Evolutionary conservation across 1,140 invertebrate genomes (phyloP).

Genomic region (Drosophila pruinosa): DNA sequence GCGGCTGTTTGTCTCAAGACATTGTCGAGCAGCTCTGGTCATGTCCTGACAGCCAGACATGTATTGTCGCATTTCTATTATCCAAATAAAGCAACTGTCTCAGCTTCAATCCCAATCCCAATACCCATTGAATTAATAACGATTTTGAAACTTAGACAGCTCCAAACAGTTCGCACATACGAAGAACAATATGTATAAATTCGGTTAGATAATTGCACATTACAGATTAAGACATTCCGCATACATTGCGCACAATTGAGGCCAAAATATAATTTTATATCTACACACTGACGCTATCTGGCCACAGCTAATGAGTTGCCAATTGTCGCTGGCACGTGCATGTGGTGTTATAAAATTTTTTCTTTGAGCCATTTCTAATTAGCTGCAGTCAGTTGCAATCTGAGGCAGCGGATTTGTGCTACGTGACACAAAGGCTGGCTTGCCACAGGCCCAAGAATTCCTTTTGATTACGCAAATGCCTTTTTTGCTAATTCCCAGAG

Average conservation of each 20-base stretch:
- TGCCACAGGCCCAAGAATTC: background rate
- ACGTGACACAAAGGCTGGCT: conserved; percentile 22
- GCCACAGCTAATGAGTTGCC: conserved; percentile 7
- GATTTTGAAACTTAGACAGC: conserved; percentile 24
- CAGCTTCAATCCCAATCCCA: background rate
- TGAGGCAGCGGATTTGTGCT: conserved; percentile 9
- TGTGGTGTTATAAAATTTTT: conserved; percentile 38
- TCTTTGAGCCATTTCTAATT: conserved; percentile 39
- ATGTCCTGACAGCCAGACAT: background rate
- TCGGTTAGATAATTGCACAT: conserved; percentile 23
- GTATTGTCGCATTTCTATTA: conserved; percentile 30
- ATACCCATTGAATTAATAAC: conserved; percentile 31
- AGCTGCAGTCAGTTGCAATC: conserved; percentile 38
- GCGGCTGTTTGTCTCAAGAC: conserved; percentile 30
- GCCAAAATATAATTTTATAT: conserved; percentile 13
- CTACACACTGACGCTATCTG: background rate
- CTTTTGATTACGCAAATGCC: conserved; percentile 20
- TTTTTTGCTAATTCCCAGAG: conserved; percentile 17
- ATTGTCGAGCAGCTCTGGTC: background rate
- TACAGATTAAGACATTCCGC: conserved; percentile 4
- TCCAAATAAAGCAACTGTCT: background rate
- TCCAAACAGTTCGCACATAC: conserved; percentile 8
- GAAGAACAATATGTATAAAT: background rate
- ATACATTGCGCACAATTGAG: background rate
- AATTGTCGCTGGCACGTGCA: conserved; percentile 35